Percentiles rank a stretch among this genome's conserved stretches.
Evolutionary conservation across 2,113 vertebrate species (phyloP).

Genomic region (Myrmecophaga tridactyla): DNA sequence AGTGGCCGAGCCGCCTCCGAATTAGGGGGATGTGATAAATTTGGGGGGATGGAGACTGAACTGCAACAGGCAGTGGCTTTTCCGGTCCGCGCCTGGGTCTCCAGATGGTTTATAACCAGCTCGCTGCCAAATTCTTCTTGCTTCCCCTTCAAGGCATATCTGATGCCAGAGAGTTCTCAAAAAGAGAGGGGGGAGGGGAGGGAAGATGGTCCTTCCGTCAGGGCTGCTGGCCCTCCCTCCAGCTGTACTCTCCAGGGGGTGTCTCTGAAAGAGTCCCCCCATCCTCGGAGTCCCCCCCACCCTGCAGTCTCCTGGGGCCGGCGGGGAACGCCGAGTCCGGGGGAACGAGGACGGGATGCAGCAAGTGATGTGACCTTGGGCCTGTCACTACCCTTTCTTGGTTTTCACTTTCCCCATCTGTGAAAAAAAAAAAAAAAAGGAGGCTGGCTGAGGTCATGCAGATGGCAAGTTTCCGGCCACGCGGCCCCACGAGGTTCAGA

Average conservation of each 20-base stretch:
- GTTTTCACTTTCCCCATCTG: not conserved
- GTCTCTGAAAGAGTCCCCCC: not conserved
- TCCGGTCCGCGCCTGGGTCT: not conserved
- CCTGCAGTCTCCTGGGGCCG: not conserved
- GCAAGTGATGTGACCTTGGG: not conserved
- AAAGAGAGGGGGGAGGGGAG: slow-evolving; percentile 56
- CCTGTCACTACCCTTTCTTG: not conserved
- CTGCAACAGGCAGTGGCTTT: not conserved
- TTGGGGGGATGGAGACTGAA: not conserved
- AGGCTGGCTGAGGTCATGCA: slow-evolving; percentile 39
- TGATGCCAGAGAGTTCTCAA: slow-evolving; percentile 65
- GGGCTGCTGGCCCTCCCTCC: not conserved
- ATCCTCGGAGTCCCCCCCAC: not conserved
- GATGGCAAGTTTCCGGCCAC: not conserved
- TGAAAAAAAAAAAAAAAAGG: not conserved
- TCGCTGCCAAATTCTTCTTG: slow-evolving; percentile 39
- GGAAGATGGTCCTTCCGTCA: slow-evolving; percentile 42
- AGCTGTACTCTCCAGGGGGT: not conserved
- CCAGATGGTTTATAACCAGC: slow-evolving; percentile 45
- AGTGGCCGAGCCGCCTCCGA: not conserved
- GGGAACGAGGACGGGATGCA: not conserved
- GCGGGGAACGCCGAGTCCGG: not conserved
- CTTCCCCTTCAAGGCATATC: not conserved
- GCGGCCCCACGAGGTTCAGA: not conserved
- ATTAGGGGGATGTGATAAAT: not conserved